Base-by-base conservation (phyloP, 2,888 invertebrate genomes). In the Tridacna crocea region DNA sequence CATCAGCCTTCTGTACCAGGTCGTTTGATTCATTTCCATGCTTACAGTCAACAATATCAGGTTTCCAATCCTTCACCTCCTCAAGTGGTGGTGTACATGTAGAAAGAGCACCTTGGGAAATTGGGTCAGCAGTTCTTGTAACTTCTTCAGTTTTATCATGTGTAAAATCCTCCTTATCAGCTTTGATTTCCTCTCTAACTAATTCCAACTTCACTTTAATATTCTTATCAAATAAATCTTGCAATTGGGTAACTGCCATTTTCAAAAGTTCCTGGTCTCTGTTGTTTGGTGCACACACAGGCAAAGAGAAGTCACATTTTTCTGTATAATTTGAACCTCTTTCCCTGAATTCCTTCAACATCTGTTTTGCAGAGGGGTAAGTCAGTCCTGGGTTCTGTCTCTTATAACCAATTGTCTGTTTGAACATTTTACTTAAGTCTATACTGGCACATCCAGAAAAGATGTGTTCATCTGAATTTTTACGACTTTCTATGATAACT, bases 401-500 rank as follows among this genome's bases (percentile, higher is more conserved):
- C 47, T 77, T 81, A 58, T 78, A 83, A 24, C 84, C 76, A 46
- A 84, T 77, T 55, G 68, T 75, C n/a, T 81, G 70, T 65, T 83
- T 79, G 15, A 84, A 82, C 6, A 75, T 12, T 70, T 68, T 24
- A 27, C 77, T 65, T 36, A 83, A 48, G 66, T 83, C 61, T 11
- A 83, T 24, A 19, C 60, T 60, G 70, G 27, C 17, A 47, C 13
- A 51, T 48, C 36, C 48, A 24, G 70, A 51, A 51, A 51, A 3
- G 17, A 19, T 55, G 11, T 55, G 19, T 15, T 19, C 55, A 19
- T 55, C 55, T 55, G 55, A 19, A 36, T 36, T 36, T 36, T 36
- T 36, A 36, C 36, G 3, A 4, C 36, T 36, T 36, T 36, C 36
- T 36, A 36, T 36, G 36, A 36, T 36, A 36, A 36, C 36, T 36